These are phyloP conservation scores for Cheilosia variabilis DNA, from an alignment of 2,888 invertebrate genomes.

Conservation along the genomic window DNA sequence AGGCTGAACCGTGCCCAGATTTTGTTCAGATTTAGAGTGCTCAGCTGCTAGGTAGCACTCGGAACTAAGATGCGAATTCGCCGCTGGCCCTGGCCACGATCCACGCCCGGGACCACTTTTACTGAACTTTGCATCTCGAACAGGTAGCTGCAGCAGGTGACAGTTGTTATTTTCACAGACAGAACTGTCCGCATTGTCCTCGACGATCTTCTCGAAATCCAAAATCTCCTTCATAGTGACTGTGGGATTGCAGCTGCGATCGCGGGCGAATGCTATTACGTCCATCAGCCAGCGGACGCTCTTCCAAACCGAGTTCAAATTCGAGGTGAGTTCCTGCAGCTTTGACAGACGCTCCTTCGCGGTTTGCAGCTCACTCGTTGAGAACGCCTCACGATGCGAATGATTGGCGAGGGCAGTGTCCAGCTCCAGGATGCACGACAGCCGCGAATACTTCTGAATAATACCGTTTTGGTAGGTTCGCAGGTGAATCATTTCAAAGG, in stretches of 20 bases:
- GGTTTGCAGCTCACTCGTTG: slow-evolving; percentile 92
- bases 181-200: slow-evolving; percentile 32
- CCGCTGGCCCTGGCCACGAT: slow-evolving; percentile 92
- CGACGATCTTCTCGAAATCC: slow-evolving; percentile 79
- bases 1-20: slow-evolving; percentile 81
- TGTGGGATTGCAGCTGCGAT: slow-evolving; percentile 85
- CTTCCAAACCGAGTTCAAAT: slow-evolving; percentile 96
- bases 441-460: slow-evolving; percentile 94
- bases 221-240: slow-evolving; percentile 82
- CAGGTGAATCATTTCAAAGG: slow-evolving; percentile 97
- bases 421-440: slow-evolving; percentile 96
- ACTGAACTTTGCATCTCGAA: slow-evolving; percentile 88
- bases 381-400: slow-evolving; percentile 97
- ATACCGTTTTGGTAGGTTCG: slow-evolving; percentile 96
- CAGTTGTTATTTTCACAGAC: slow-evolving; percentile 75
- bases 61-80: slow-evolving; percentile 84
- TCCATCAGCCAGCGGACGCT: slow-evolving; percentile 98
- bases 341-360: slow-evolving; percentile 93
- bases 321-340: slow-evolving; percentile 92
- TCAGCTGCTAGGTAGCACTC: slow-evolving; percentile 86
- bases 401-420: slow-evolving; percentile 96
- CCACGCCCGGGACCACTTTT: slow-evolving; percentile 92
- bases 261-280: slow-evolving; percentile 96
- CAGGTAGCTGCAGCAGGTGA: slow-evolving; percentile 82
- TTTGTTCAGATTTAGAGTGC: slow-evolving; percentile 93